Evolutionary conservation across 2,888 invertebrate genomes (phyloP), one percentile per base, ranked within the genome.

Genomic region (Periphyllus acericola): DNA sequence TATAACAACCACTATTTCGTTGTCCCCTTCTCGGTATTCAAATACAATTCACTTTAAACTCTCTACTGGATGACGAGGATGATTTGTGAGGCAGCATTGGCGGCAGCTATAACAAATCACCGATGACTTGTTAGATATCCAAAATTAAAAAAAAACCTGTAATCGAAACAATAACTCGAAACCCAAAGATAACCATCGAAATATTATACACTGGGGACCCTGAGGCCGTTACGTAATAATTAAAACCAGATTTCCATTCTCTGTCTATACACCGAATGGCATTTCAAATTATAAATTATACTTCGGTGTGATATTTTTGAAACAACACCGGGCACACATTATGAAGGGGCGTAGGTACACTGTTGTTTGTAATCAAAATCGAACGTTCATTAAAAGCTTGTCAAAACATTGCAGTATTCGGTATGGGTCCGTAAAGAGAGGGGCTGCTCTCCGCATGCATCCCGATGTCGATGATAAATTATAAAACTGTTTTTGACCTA

Each of bases 301-400:
- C 25, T 78, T 78, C n/a, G 81, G 40, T 75, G 40, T 71, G 36
- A 66, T 86, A 79, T 87, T 87, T 87, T 81, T 74, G 40, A 80
- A 74, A 87, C 87, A 74, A 87, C 87, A 66, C 74, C 72, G 46
- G 85, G 34, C 81, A 46, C 87, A 75, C 29, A 55, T 17, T 29
- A 34, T 6, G 46, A 40, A 32, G 74, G 40, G 74, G 81, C 25
- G 66, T 55, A 32, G 14, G 52, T 32, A 29, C 78, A 32, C 74
- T 6, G 80, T 85, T 52, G 84, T 84, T 34, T 46, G 84, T 81
- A 80, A 81, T 87, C 87, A 81, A 87, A 81, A 87, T 81, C 87
- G 87, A 81, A 80, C 87, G 87, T 87, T 87, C 87, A 81, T 87
- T 81, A 87, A 87, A 81, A 87, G 87, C 87, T 87, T 81, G 87